Evolutionary conservation across 1,140 invertebrate genomes (phyloP).

Genomic region (Ostrea denselamellosa): DNA sequence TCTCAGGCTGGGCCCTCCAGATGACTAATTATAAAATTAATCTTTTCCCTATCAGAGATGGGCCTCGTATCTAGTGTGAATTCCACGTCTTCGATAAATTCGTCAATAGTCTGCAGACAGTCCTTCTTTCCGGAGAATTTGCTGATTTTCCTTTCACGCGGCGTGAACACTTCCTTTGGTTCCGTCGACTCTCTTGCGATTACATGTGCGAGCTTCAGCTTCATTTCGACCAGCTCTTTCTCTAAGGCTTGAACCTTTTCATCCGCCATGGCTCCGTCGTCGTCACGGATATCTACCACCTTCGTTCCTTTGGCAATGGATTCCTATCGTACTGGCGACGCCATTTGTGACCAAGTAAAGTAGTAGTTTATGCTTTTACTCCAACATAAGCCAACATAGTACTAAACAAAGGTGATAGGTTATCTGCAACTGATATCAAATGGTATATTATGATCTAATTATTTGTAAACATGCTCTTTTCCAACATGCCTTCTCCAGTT

Average conservation of each 20-base stretch:
- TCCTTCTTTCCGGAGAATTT: constrained; percentile 40
- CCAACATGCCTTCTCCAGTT: too few relatives aligned
- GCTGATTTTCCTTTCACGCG: constrained; percentile 39
- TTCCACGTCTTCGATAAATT: constrained; percentile 42
- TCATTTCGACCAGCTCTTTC: not conserved
- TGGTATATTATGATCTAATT: too few relatives aligned
- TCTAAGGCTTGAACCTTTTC: not conserved
- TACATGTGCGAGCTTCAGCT: not conserved
- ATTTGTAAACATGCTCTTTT: too few relatives aligned
- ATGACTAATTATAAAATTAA: constrained; percentile 41
- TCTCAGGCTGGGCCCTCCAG: constrained; percentile 45
- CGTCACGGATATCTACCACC: not conserved
- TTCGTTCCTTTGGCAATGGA: not conserved
- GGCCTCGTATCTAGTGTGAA: constrained; percentile 18
- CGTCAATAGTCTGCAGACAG: not conserved
- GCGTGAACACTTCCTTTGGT: constrained; percentile 41
- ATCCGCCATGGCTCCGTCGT: not conserved
- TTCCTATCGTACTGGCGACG: constrained; percentile 32
- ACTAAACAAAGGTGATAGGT: too few relatives aligned
- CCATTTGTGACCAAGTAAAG: constrained; percentile 34
- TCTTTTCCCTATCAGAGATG: constrained; percentile 28
- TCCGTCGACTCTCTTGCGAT: constrained; percentile 16
- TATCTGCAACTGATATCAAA: constrained; percentile 13
- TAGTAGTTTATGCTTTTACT: too few relatives aligned
- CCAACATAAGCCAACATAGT: too few relatives aligned